Evolutionary conservation across 2,797 vertebrate genomes (phyloP).

Genomic region (Setipinna tenuifilis): DNA sequence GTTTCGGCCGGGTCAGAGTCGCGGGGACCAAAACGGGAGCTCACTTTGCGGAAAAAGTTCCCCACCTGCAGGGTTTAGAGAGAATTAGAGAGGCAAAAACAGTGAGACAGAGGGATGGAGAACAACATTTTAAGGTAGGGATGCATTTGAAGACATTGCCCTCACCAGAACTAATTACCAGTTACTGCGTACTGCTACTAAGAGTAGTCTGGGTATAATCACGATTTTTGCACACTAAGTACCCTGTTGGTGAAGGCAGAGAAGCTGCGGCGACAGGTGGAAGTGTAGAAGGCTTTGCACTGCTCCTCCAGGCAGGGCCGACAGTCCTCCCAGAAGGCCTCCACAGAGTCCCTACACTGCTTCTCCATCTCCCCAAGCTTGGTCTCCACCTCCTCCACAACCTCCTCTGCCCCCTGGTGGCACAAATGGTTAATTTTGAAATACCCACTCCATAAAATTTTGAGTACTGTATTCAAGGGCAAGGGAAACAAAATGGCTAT

Average conservation of each 20-base stretch:
- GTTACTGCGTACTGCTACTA: neutral
- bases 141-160: neutral
- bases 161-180: neutral
- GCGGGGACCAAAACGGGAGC: slow-evolving; percentile 72
- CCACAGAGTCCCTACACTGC: slow-evolving; percentile 80
- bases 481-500: neutral
- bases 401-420: slow-evolving; percentile 80
- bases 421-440: neutral
- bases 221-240: neutral
- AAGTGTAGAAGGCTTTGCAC: slow-evolving; percentile 83
- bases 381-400: slow-evolving; percentile 83
- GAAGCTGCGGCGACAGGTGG: slow-evolving; percentile 78
- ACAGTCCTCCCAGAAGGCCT: slow-evolving; percentile 84
- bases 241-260: slow-evolving; percentile 81
- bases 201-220: too few relatives aligned
- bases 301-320: slow-evolving; percentile 84
- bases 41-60: slow-evolving; percentile 82
- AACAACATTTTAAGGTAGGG: neutral
- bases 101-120: neutral
- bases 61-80: slow-evolving; percentile 72
- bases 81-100: slow-evolving; percentile 23
- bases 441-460: neutral
- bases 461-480: neutral
- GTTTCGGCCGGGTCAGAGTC: slow-evolving; percentile 62
- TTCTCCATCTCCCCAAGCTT: slow-evolving; percentile 85